Evolutionary conservation across 2,888 invertebrate species (phyloP).

Genomic region (Rapana venosa): DNA sequence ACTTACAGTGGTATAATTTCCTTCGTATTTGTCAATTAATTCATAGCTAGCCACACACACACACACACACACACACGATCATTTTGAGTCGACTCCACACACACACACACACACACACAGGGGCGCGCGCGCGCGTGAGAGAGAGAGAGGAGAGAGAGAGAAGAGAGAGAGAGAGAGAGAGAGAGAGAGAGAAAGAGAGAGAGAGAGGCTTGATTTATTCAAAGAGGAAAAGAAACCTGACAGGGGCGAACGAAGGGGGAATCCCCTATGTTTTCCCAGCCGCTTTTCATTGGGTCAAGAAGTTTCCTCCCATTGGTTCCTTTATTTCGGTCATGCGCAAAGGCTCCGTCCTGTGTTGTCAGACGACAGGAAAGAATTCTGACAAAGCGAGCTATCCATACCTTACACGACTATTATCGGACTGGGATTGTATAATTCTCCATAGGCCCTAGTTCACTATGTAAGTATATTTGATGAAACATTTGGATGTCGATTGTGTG

Average conservation of each 20-base stretch:
- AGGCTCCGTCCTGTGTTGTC: too few relatives aligned
- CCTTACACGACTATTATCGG: too few relatives aligned
- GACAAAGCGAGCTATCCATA: too few relatives aligned
- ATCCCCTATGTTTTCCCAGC: slow-evolving; percentile 6
- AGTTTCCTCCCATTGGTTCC: slow-evolving; percentile 2
- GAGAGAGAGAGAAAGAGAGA: background rate
- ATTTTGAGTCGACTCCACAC: too few relatives aligned
- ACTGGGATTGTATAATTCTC: too few relatives aligned
- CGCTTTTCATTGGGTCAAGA: slow-evolving; percentile 10
- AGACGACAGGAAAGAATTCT: too few relatives aligned
- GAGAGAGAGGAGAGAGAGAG: slow-evolving; percentile 12
- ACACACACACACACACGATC: background rate
- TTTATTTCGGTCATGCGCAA: slow-evolving; percentile 14
- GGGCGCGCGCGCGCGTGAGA: background rate
- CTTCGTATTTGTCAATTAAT: too few relatives aligned
- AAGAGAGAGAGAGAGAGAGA: slow-evolving; percentile 14
- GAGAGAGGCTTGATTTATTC: background rate
- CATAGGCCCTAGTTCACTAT: too few relatives aligned
- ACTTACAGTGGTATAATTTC: too few relatives aligned
- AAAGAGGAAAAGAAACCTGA: background rate
- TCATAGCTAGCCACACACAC: background rate
- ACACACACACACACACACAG: background rate
- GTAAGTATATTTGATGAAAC: too few relatives aligned
- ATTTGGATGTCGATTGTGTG: too few relatives aligned
- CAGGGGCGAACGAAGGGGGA: background rate